phyloP scores from a whole-genome alignment of 2,797 vertebrate species.

The Tangara arthus region DNA sequence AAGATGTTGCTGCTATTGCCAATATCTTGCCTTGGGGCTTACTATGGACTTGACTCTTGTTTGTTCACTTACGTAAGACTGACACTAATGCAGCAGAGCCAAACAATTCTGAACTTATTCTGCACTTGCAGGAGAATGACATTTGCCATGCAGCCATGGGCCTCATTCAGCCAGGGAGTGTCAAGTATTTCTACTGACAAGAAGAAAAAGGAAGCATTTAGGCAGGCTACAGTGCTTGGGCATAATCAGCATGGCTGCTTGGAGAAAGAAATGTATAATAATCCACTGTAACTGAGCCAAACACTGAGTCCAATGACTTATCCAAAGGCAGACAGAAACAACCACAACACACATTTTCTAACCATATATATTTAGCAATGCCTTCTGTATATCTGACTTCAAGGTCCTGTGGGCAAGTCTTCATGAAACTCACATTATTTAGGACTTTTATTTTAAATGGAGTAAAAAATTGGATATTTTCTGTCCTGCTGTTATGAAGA shows the following conservation, averaged over 20 bases:
- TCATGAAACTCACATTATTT: not conserved
- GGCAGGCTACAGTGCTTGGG: not conserved
- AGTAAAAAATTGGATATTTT: not conserved
- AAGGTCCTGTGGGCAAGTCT: not conserved
- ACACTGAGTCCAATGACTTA: not conserved
- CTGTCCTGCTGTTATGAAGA: not conserved
- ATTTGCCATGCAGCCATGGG: not conserved
- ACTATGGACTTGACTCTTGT: not conserved
- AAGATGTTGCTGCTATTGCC: not conserved
- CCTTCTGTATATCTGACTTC: not conserved
- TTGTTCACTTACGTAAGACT: not conserved
- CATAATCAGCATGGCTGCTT: not conserved
- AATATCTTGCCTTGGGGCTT: not conserved
- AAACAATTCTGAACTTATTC: not conserved
- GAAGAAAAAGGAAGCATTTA: not conserved
- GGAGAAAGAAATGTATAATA: not conserved
- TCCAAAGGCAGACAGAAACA: not conserved
- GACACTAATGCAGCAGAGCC: not conserved
- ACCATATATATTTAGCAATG: not conserved
- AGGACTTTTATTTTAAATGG: not conserved
- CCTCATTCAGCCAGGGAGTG: not conserved
- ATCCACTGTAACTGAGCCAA: not conserved
- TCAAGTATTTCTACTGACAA: not conserved
- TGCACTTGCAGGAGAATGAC: not conserved
- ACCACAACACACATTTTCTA: not conserved